phyloP scores from a whole-genome alignment of 2,797 vertebrate species.

The Sebastes glaucus region DNA sequence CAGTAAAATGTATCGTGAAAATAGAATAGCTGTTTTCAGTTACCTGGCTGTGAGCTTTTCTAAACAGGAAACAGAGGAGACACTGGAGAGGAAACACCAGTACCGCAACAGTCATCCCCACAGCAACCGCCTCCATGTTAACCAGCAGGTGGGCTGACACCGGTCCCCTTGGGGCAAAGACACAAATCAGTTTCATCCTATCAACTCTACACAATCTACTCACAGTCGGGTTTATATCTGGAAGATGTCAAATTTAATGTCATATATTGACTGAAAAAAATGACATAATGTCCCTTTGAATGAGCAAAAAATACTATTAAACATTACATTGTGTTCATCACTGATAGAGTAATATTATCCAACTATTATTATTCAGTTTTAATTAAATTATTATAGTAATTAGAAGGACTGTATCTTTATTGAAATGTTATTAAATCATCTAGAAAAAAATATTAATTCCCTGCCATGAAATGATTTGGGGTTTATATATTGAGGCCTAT shows the following conservation, averaged over 20 bases:
- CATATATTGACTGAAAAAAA: background rate
- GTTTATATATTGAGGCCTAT: background rate
- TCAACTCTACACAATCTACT: background rate
- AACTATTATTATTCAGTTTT: background rate
- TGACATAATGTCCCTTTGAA: background rate
- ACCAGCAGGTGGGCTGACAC: constrained; percentile 71
- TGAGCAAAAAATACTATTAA: background rate
- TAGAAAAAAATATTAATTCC: background rate
- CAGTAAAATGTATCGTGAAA: background rate
- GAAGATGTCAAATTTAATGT: background rate
- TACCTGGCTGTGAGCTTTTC: constrained; percentile 79
- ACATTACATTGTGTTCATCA: background rate
- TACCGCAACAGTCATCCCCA: constrained; percentile 77
- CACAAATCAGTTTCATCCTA: background rate
- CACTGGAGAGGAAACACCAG: constrained; percentile 83
- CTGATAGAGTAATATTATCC: background rate
- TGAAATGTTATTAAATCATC: background rate
- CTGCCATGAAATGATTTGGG: background rate
- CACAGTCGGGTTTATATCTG: background rate
- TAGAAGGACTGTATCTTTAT: background rate
- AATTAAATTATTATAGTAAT: background rate
- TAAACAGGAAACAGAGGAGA: constrained; percentile 82
- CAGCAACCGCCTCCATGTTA: constrained; percentile 73
- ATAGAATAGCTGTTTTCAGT: background rate
- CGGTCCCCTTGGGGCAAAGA: constrained; percentile 58